Evolutionary conservation across 1,140 invertebrate species (phyloP).

Genomic region (Heliconius nattereri): DNA sequence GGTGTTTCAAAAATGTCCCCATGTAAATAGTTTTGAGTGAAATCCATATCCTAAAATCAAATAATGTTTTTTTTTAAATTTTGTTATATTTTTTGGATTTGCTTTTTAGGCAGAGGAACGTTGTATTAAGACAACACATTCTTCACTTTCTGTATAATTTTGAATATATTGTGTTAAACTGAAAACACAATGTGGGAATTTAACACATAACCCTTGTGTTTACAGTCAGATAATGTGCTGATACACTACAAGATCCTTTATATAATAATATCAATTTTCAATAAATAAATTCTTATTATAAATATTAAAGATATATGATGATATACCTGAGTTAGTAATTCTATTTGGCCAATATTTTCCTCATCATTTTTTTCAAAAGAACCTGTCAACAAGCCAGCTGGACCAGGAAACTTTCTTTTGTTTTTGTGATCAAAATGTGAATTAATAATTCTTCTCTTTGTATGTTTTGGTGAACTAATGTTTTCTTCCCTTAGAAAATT

Average conservation of each 20-base stretch:
- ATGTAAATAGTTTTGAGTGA: constrained; percentile 56
- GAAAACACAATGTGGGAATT: too few species aligned
- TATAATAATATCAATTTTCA: too few species aligned
- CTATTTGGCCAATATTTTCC: constrained; percentile 60
- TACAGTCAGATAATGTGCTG: too few species aligned
- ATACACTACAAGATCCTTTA: too few species aligned
- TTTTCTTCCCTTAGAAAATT: not conserved
- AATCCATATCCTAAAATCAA: constrained; percentile 66
- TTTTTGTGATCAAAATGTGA: constrained; percentile 67
- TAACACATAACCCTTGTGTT: too few species aligned
- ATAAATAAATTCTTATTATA: too few species aligned
- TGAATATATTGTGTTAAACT: too few species aligned
- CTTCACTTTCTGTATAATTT: too few species aligned
- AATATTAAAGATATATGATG: not conserved
- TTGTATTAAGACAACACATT: too few species aligned
- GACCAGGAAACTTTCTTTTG: constrained; percentile 74
- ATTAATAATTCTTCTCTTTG: constrained; percentile 68
- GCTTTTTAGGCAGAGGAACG: too few species aligned
- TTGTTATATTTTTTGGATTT: too few species aligned
- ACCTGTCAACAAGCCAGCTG: constrained; percentile 65
- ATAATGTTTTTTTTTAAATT: not conserved
- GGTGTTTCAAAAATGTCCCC: constrained; percentile 63
- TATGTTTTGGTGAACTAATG: constrained; percentile 51
- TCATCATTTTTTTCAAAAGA: constrained; percentile 58
- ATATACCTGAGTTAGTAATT: constrained; percentile 68